phyloP scores from a whole-genome alignment of 2,113 vertebrate species.

The Mastomys coucha region DNA sequence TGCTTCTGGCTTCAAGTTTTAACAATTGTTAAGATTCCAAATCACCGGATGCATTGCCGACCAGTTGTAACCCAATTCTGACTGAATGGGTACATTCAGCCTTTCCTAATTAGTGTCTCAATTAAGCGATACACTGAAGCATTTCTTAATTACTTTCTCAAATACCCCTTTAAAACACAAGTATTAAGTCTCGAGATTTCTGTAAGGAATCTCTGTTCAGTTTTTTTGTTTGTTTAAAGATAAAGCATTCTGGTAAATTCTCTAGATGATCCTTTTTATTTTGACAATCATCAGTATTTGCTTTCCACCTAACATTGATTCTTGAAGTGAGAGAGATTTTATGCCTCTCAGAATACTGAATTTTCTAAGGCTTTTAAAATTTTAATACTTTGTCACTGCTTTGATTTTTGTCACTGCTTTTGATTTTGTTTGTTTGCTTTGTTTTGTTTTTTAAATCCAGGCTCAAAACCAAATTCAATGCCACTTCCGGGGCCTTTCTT shows the following conservation, averaged over 20 bases:
- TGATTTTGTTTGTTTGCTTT: not conserved
- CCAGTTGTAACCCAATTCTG: slow-evolving; percentile 18
- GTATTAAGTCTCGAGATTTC: not conserved
- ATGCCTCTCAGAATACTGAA: not conserved
- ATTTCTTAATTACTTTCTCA: slow-evolving; percentile 30
- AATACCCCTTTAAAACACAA: not conserved
- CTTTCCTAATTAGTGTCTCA: not conserved
- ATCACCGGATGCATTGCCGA: not conserved
- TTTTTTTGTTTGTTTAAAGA: slow-evolving; percentile 47
- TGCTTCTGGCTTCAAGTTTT: not conserved
- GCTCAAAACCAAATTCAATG: not conserved
- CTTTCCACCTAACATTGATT: slow-evolving; percentile 13
- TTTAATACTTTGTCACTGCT: not conserved
- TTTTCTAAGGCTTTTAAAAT: slow-evolving; percentile 19
- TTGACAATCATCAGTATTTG: slow-evolving; percentile 30
- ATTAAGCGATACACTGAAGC: not conserved
- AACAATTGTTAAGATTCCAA: not conserved
- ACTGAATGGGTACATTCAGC: slow-evolving; percentile 27
- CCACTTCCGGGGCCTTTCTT: not conserved
- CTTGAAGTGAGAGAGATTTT: not conserved
- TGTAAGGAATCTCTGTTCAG: slow-evolving; percentile 6
- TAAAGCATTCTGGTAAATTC: slow-evolving; percentile 52
- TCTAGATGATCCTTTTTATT: slow-evolving; percentile 9
- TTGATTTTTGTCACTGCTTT: not conserved
- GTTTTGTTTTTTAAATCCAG: not conserved